Evolutionary conservation across 2,113 vertebrate genomes (phyloP), one percentile per base, ranked within the genome.

Genomic region (Etia nguti): DNA sequence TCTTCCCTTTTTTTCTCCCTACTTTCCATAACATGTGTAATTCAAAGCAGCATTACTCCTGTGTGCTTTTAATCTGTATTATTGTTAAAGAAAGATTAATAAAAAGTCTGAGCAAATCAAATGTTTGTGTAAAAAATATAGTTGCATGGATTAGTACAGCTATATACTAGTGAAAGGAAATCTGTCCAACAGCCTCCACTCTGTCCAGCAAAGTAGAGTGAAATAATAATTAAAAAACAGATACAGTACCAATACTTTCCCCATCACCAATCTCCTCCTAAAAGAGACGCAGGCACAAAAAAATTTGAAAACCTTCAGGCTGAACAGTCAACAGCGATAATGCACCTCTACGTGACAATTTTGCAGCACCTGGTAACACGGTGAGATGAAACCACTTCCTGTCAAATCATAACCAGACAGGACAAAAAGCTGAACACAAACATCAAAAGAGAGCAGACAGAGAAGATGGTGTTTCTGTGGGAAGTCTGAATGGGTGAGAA

Each of bases 141-240:
- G 46, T 18, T 2, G n/a, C 4, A 54, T 7, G 48, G 29, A 70
- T 62, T 60, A 54, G 48, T 26, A 81, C 15, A 9, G 55, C 10
- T 77, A 57, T 22, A 70, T 16, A 85, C 29, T 82, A 79, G 81
- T 31, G 50, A 77, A 10, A 20, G 7, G 41, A 24, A 81, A 56
- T 62, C n/a, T 22, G 22, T 59, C 52, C 46, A 24, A 50, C 26
- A 84, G 52, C 16, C 80, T 88, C 93, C 89, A 93, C 92, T 95
- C 86, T 91, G 92, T 88, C 94, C 94, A 90, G 93, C 92, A 95
- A 93, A 93, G 86, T 79, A 88, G 91, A 90, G 68, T 16, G 54
- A 11, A 24, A 57, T 34, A 46, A 52, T 29, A 57, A 70, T n/a
- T 43, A 79, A 62, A 41, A 12, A 56, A 70, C 43, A 70, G 4